Evolutionary conservation across 2,888 invertebrate genomes (phyloP), one percentile per base, ranked within the genome.

Genomic region (Acanthosepion lycidas): DNA sequence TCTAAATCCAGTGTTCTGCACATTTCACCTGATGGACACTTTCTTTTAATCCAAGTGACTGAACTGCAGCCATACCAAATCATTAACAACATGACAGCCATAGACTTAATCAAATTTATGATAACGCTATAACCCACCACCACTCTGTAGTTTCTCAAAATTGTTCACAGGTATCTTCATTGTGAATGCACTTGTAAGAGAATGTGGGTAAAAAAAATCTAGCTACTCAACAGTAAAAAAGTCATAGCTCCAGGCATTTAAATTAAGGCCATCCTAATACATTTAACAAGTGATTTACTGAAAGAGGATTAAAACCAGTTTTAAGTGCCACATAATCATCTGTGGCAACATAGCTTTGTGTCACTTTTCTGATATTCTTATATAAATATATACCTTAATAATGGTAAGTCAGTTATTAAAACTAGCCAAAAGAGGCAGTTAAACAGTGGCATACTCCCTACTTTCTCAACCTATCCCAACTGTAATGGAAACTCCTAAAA

Each of bases 261-360:
- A 78, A 78, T 78, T 78, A n/a, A 78, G n/a, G 78, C 33, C 78
- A 33, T 78, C 78, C 78, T 78, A 78, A 78, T n/a, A n/a, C 78
- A 78, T 78, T 78, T 78, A 78, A 78, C 33, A 78, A 78, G n/a
- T 15, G n/a, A 78, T 78, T 78, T 78, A 33, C 78, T 33, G 9
- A 33, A 78, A 78, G 78, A 78, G 33, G 78, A 78, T 78, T 78
- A 78, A 23, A 78, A 33, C 4, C 59, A 20, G 6, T 20, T 20
- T n/a, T 33, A 78, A 78, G 33, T 78, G 1, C 78, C 15, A 12
- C 15, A 33, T 78, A 78, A 78, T 78, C 78, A 78, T 78, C 78
- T 15, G n/a, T 78, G 33, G 42, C 33, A 15, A 5, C 12, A 78
- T 33, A 33, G n/a, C 33, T 78, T 18, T 78, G n/a, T n/a, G n/a